Conservation (phyloP, 2,797 vertebrate genomes). For the Oreortyx pictus region DNA sequence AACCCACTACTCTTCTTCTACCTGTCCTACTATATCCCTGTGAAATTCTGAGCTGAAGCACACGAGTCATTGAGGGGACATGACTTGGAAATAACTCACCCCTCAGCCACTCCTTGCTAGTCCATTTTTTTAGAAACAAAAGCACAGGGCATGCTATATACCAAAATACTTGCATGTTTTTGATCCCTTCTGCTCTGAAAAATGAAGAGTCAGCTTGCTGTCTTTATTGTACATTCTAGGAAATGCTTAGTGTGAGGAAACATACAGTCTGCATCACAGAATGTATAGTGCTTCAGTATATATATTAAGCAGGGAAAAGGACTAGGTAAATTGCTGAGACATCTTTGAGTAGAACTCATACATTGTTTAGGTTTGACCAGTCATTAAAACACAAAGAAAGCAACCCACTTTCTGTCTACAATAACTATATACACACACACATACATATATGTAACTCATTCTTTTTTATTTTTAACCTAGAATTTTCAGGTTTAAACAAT, state of each 20-base stretch:
- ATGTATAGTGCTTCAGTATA: not conserved
- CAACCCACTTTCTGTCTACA: not conserved
- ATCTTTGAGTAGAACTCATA: not conserved
- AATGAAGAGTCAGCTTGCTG: not conserved
- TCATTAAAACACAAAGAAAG: not conserved
- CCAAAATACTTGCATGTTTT: not conserved
- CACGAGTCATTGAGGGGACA: not conserved
- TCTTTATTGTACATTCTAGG: not conserved
- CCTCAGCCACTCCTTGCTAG: not conserved
- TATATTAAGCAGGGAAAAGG: not conserved
- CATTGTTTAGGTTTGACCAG: not conserved
- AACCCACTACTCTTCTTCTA: not conserved
- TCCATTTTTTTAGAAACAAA: not conserved
- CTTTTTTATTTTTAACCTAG: not conserved
- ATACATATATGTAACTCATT: not conserved
- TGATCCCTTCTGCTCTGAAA: not conserved
- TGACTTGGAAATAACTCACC: not conserved
- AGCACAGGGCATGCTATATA: too few species aligned
- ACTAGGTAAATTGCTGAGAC: not conserved
- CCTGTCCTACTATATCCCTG: fast-evolving
- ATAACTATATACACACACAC: not conserved
- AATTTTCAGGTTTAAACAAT: not conserved
- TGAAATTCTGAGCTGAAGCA: not conserved
- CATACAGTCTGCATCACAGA: not conserved
- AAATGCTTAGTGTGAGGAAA: not conserved